Evolutionary conservation across 2,888 invertebrate genomes (phyloP).

Genomic region (Ecliptopera silaceata): DNA sequence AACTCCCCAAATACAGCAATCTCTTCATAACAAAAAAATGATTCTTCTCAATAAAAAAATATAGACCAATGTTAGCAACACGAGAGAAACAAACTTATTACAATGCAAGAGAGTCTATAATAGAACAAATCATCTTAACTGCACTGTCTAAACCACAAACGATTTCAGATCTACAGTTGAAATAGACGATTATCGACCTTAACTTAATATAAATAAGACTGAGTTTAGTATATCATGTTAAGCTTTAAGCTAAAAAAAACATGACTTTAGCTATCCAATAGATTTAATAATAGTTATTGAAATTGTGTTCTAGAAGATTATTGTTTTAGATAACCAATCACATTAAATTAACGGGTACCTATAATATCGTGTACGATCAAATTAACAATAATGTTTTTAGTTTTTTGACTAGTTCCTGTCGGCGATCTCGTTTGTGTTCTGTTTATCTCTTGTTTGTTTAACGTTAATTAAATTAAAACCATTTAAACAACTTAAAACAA

Average conservation of each 20-base stretch:
- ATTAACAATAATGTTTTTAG: neutral
- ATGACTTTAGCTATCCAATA: constrained; percentile 29
- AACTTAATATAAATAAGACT: neutral
- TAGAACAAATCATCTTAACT: neutral
- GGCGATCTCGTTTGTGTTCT: no score
- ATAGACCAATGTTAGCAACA: constrained; percentile 24
- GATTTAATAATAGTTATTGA: constrained; percentile 22
- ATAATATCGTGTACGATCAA: neutral
- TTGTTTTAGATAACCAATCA: constrained; percentile 32
- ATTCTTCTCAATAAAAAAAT: constrained; percentile 17
- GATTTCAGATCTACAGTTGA: constrained; percentile 4
- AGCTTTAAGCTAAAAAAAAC: neutral
- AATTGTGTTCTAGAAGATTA: constrained; percentile 22
- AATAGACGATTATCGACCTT: constrained; percentile 6
- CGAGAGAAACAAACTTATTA: constrained; percentile 2
- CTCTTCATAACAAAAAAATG: constrained; percentile 21
- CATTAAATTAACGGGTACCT: neutral
- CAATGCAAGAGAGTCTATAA: constrained; percentile 7
- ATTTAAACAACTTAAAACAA: no score
- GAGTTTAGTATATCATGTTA: neutral
- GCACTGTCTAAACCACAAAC: constrained; percentile 27
- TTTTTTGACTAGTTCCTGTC: no score
- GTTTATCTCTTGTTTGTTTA: no score
- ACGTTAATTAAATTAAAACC: no score
- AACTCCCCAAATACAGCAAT: constrained; percentile 17